A percentile compares a stretch with the other conserved stretches of the same genome.
phyloP scores from a whole-genome alignment of 2,888 invertebrate genomes.

The Ellobium chinense region DNA sequence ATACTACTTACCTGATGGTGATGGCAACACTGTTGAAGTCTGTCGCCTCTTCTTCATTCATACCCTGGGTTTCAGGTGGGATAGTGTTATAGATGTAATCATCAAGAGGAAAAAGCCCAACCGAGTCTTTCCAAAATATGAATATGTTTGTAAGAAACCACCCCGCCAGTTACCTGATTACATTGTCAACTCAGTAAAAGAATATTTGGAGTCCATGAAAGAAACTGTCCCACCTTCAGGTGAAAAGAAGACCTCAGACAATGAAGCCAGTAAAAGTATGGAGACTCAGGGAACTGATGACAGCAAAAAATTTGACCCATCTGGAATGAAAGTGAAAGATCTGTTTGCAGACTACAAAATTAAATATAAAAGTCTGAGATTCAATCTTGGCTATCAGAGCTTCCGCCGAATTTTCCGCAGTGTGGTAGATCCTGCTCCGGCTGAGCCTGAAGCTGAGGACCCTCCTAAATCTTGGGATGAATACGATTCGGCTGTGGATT shows the following conservation, averaged over 20 bases:
- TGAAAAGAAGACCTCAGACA: not conserved
- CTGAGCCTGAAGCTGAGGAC: not conserved
- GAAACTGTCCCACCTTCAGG: not conserved
- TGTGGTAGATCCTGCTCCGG: not conserved
- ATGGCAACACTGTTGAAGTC: not conserved
- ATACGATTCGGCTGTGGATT: not conserved
- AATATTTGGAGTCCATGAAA: conserved; percentile 7
- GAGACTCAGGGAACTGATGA: not conserved
- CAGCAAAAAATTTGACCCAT: not conserved
- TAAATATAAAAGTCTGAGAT: conserved; percentile 17
- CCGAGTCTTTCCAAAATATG: not conserved
- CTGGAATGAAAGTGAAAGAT: conserved; percentile 17
- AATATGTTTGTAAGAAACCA: not conserved
- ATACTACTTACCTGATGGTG: conserved; percentile 10
- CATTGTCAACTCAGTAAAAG: conserved; percentile 13
- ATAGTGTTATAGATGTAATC: conserved; percentile 22
- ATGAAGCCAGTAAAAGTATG: not conserved
- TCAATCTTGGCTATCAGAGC: conserved; percentile 35
- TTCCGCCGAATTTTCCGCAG: conserved; percentile 31
- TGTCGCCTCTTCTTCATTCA: conserved; percentile 33
- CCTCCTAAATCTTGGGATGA: not conserved
- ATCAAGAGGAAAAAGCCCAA: not conserved
- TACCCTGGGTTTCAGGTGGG: conserved; percentile 26
- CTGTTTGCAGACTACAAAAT: conserved; percentile 28
- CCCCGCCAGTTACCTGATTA: conserved; percentile 5